phyloP scores from a whole-genome alignment of 2,113 vertebrate species.

The Vulpes lagopus region DNA sequence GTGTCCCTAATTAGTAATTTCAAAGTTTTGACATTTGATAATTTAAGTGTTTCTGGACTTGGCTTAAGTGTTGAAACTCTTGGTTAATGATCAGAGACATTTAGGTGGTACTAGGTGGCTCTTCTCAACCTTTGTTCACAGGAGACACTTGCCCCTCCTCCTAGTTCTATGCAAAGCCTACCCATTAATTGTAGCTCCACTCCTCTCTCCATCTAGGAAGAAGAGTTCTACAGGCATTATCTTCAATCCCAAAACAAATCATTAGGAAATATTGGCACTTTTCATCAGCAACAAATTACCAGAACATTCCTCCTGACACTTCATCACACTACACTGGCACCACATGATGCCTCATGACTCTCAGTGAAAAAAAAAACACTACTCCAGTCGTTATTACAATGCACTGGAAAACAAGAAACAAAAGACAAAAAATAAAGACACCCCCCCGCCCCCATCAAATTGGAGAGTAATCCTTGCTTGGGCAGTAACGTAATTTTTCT shows the following conservation, averaged over 20 bases:
- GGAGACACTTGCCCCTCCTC: background rate
- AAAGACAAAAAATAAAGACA: conserved; percentile 42
- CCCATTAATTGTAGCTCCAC: background rate
- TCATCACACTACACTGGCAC: background rate
- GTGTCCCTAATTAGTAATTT: background rate
- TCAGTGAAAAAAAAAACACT: conserved; percentile 42
- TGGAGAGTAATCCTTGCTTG: conserved; percentile 36
- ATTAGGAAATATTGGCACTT: conserved; percentile 37
- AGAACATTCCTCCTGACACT: conserved; percentile 39
- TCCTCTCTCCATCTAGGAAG: background rate
- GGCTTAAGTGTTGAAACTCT: conserved; percentile 14
- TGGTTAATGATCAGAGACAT: conserved; percentile 23
- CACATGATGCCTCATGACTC: conserved; percentile 21
- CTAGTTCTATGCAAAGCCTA: background rate
- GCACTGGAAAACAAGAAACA: conserved; percentile 40
- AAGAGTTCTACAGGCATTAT: background rate
- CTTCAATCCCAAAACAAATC: conserved; percentile 33
- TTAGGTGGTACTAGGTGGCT: background rate
- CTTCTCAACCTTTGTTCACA: conserved; percentile 28
- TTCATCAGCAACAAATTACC: conserved; percentile 44
- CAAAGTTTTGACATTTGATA: conserved; percentile 21
- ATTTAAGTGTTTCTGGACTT: conserved; percentile 12
- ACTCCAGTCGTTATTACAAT: background rate
- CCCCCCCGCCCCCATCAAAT: background rate
- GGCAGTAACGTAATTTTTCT: background rate